Evolutionary conservation across 2,888 invertebrate genomes (phyloP), one percentile per base, ranked within the genome.

Genomic region (Lasioglossum morio): DNA sequence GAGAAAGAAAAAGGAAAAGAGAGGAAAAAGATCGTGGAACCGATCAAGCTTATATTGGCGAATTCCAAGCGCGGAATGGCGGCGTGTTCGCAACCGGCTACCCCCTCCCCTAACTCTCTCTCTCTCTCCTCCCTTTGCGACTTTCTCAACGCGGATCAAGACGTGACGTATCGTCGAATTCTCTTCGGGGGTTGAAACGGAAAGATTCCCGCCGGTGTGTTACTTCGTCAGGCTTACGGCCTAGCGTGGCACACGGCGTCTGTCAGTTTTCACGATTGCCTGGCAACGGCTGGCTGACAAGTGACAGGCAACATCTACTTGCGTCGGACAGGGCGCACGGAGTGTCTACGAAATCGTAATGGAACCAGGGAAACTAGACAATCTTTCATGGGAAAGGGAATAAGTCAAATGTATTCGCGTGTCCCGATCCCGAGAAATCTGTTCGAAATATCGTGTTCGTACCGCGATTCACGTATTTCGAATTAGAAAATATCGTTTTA

Each of bases 161-260:
- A 91, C 73, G 79, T 89, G 85, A 81, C 88, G 83, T 79, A 88
- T 84, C 90, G 88, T 83, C 83, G 77, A 73, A 81, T 87, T 89
- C 82, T 86, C 84, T 85, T 86, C 86, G 72, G 66, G 75, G 81
- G 70, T 30, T 66, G 48, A 53, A 48, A 30, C 60, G 81, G 34
- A 48, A 48, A 84, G 53, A 74, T 66, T 69, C 34, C 10, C 40
- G 30, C 46, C 72, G 53, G 66, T 37, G 66, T 37, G 70, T 72
- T 82, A 82, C 37, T 73, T 60, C 76, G 79, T 79, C 77, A 79
- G 53, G 79, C 40, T 77, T 75, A 63, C 34, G 43, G 46, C 16
- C 48, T 30, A 7, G 16, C 60, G 60, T 27, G 60, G 27, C 16
- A 4, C 27, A 16, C 23, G 10, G 48, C 34, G 46, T 34, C 34